These are phyloP conservation scores for Sapayoa aenigma DNA, from an alignment of 2,113 vertebrate genomes.

Conservation along the genomic window DNA sequence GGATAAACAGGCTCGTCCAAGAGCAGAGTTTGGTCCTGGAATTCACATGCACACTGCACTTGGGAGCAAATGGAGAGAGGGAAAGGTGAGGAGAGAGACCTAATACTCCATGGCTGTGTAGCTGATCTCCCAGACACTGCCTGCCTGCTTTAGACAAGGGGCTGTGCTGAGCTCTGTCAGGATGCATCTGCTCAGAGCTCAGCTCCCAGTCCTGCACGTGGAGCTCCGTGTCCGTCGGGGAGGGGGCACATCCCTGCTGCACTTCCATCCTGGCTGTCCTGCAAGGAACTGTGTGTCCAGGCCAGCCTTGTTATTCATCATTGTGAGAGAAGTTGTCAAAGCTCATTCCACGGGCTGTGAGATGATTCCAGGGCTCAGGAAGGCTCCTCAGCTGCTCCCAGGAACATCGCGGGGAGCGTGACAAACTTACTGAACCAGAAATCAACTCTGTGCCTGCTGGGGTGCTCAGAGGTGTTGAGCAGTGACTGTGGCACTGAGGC, in stretches of 20 bases:
- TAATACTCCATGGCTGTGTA: background rate
- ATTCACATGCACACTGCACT: fast-evolving
- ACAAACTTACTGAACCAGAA: background rate
- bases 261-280: background rate
- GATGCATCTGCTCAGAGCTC: background rate
- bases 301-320: background rate
- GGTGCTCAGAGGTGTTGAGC: background rate
- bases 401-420: background rate
- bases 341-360: background rate
- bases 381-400: background rate
- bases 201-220: fast-evolving
- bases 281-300: background rate
- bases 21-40: background rate
- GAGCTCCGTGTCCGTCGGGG: background rate
- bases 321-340: background rate
- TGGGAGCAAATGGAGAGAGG: fast-evolving
- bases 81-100: background rate
- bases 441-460: background rate
- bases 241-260: background rate
- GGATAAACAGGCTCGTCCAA: background rate
- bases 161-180: background rate
- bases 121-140: fast-evolving
- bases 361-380: background rate
- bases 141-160: background rate
- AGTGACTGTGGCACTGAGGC: background rate